Percentiles rank a stretch among this genome's conserved stretches.
These are phyloP conservation scores for Salvelinus fontinalis DNA, from an alignment of 2,113 vertebrate genomes.

Conservation along the genomic window DNA sequence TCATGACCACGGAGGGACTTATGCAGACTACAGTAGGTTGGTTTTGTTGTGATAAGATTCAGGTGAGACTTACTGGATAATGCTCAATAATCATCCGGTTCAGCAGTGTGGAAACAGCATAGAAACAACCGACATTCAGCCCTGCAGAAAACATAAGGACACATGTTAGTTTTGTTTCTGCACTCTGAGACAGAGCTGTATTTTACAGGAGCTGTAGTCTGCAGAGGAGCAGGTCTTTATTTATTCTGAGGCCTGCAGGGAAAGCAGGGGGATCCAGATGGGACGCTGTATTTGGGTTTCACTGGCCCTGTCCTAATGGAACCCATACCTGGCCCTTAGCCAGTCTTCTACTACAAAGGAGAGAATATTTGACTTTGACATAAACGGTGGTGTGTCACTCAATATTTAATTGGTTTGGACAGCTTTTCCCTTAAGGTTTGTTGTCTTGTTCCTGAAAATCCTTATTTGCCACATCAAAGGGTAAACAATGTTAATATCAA, in stretches of 20 bases:
- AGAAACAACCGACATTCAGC: slow-evolving; percentile 91
- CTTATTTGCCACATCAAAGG: background rate
- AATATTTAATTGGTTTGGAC: background rate
- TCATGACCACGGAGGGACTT: background rate
- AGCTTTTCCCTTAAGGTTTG: background rate
- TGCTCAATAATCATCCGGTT: slow-evolving; percentile 87
- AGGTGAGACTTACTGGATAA: slow-evolving; percentile 85
- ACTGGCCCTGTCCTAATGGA: background rate
- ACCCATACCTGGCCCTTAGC: background rate
- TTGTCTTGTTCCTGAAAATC: background rate
- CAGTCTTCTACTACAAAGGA: too few relatives aligned
- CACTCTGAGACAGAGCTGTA: background rate
- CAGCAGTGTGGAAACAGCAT: slow-evolving; percentile 89
- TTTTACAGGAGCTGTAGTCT: background rate
- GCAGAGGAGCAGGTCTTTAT: background rate
- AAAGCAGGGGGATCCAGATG: slow-evolving; percentile 19
- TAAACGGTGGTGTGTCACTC: background rate
- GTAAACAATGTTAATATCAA: too few relatives aligned
- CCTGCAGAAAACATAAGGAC: slow-evolving; percentile 72
- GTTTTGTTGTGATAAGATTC: background rate
- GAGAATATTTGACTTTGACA: background rate
- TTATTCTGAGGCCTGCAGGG: slow-evolving; percentile 16
- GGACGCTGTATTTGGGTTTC: background rate
- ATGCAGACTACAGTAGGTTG: too few relatives aligned
- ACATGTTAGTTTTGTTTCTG: background rate